Evolutionary conservation across 2,888 invertebrate genomes (phyloP).

Genomic region (Hydropsyche betteni): DNA sequence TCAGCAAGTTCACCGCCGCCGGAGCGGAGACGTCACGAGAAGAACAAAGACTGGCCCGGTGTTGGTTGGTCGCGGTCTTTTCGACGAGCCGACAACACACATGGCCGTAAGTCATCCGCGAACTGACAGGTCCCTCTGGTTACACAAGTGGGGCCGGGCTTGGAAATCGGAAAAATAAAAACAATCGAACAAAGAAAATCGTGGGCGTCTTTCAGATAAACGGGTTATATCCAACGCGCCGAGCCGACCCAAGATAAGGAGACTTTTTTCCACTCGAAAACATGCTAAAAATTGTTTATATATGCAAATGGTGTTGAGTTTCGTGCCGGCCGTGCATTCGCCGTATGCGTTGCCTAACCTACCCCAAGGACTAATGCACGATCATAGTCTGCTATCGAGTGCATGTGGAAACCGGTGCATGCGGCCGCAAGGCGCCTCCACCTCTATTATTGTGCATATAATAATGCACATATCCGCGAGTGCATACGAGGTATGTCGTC

Average conservation of each 20-base stretch:
- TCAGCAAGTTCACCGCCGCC: conserved; percentile 37
- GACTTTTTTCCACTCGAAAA: neutral
- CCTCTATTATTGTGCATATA: neutral
- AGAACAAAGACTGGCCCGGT: conserved; percentile 39
- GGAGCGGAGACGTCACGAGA: conserved; percentile 29
- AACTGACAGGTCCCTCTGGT: conserved; percentile 24
- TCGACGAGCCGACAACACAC: conserved; percentile 19
- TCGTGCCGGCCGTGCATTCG: too few relatives aligned
- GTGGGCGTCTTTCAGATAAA: neutral
- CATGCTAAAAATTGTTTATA: neutral
- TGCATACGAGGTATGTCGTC: conserved; percentile 17
- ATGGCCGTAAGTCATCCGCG: conserved; percentile 47
- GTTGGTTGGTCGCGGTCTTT: too few relatives aligned
- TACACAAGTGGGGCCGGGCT: conserved; percentile 39
- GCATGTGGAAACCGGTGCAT: neutral
- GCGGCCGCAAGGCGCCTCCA: conserved; percentile 17
- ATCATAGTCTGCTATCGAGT: conserved; percentile 11
- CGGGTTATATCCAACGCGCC: neutral
- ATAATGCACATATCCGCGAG: too few relatives aligned
- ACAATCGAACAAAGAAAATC: conserved; percentile 31
- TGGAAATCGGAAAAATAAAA: conserved; percentile 29
- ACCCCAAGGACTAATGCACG: conserved; percentile 35
- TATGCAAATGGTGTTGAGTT: neutral
- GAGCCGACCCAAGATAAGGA: neutral
- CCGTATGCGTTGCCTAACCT: conserved; percentile 35